Evolutionary conservation across 2,888 invertebrate genomes (phyloP).

Genomic region (Agrotis segetum): DNA sequence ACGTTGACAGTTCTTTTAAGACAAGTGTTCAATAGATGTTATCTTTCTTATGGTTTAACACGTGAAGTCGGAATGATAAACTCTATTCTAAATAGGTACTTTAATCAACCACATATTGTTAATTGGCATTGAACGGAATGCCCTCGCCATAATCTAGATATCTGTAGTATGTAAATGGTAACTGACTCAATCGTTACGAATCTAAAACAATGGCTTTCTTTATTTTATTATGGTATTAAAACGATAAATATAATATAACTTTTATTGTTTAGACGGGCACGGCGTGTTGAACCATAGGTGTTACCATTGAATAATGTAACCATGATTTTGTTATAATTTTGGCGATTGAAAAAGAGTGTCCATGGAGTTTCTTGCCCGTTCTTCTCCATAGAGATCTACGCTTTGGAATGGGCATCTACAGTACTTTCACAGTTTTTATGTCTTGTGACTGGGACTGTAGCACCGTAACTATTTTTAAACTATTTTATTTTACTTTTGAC

Average conservation of each 20-base stretch:
- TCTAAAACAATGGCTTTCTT: constrained; percentile 57
- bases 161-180: background rate
- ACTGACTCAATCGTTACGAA: constrained; percentile 47
- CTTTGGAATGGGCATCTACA: no score
- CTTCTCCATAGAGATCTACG: no score
- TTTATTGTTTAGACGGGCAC: constrained; percentile 22
- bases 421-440: no score
- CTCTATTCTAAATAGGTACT: background rate
- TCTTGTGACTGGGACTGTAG: no score
- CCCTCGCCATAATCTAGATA: constrained; percentile 26
- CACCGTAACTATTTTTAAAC: no score
- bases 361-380: no score
- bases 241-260: constrained; percentile 32
- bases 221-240: constrained; percentile 19
- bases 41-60: background rate
- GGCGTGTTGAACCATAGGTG: background rate
- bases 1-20: no score
- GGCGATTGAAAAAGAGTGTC: no score
- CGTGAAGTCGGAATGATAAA: background rate
- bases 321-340: no score
- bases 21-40: no score
- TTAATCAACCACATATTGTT: constrained; percentile 12
- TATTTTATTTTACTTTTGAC: no score
- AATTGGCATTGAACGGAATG: constrained; percentile 43
- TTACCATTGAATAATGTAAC: no score